Base-by-base conservation (phyloP, 2,797 vertebrate species). In the Psittacula derbiana region DNA sequence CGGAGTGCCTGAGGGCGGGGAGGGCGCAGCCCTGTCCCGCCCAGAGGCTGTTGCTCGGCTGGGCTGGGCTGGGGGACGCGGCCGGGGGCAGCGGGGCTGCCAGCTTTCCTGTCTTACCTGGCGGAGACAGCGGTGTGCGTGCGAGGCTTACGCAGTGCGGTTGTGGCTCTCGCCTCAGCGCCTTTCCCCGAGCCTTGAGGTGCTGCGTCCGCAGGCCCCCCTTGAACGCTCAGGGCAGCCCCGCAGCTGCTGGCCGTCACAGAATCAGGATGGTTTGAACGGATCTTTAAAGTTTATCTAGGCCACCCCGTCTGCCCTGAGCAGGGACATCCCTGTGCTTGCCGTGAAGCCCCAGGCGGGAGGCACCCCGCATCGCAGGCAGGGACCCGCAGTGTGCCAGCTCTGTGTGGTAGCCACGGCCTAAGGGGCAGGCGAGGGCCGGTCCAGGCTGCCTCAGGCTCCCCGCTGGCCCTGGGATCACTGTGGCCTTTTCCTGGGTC, bases 31-130 rank as follows among this genome's bases (percentile, higher is more conserved):
- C 9, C 4, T 3, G n/a, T 28, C 15, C 13, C 13, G 13, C 20
- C n/a, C 20, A 2, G 20, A 21, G 31, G 53, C 19, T 20, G 53
- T 6, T 21, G 31, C 12, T 9, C 4, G 30, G 30, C 16, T 38
- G 5, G 36, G 36, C 23, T 19, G 23, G 24, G 38, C 40, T 11
- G 15, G 30, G 44, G 30, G 44, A 5, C 3, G 3, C 8, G 27
- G 3, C n/a, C 11, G 6, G 18, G 30, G 25, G 38, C 30, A 6
- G 18, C 8, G 6, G 7, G 1, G 65, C 0, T 2, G 7, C 1
- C 1, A 11, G 4, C 4, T 5, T 4, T 5, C 4, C 5, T 12
- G 3, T 6, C 2, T 2, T 31, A 0, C 7, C 4, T n/a, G 14
- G 12, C 5, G 9, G 38, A 7, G n/a, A 3, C 18, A 6, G 52